A percentile compares a stretch with the other conserved stretches of the same genome.
Evolutionary conservation across 2,888 invertebrate genomes (phyloP).

Genomic region (Mylabris sibirica): DNA sequence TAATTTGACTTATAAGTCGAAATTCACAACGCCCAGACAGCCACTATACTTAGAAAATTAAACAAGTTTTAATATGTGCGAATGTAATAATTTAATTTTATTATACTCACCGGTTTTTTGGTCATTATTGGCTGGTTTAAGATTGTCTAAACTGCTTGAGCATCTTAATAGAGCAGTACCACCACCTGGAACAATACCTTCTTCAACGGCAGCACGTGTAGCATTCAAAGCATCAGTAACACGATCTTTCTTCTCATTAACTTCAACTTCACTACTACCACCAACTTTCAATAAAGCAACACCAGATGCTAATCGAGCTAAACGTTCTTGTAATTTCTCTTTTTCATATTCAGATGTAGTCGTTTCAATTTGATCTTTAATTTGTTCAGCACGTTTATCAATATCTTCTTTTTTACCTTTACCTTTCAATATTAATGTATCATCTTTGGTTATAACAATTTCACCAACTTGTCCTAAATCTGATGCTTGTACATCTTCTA

Average conservation of each 20-base stretch:
- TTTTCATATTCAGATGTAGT: constrained; percentile 63
- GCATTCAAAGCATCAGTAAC: constrained; percentile 64
- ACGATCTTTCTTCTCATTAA: constrained; percentile 63
- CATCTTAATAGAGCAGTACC: constrained; percentile 62
- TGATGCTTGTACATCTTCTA: constrained; percentile 59
- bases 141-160: constrained; percentile 52
- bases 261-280: constrained; percentile 63
- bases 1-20: too few relatives aligned
- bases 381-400: constrained; percentile 58
- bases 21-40: too few relatives aligned
- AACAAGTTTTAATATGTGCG: constrained; percentile 29
- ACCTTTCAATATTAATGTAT: constrained; percentile 61
- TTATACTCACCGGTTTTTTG: constrained; percentile 57
- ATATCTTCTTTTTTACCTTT: constrained; percentile 60
- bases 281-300: constrained; percentile 64
- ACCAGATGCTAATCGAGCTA: constrained; percentile 62
- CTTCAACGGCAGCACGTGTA: constrained; percentile 63
- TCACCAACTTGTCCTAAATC: constrained; percentile 62
- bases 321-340: constrained; percentile 63
- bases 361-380: constrained; percentile 60
- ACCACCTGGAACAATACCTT: constrained; percentile 64
- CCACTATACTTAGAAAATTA: too few relatives aligned
- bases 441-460: constrained; percentile 63
- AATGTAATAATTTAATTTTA: constrained; percentile 4
- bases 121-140: constrained; percentile 58